Percentiles rank a stretch among this genome's conserved stretches.
These are phyloP conservation scores for Campoletis sonorensis DNA, from an alignment of 1,140 invertebrate species.

Conservation along the genomic window DNA sequence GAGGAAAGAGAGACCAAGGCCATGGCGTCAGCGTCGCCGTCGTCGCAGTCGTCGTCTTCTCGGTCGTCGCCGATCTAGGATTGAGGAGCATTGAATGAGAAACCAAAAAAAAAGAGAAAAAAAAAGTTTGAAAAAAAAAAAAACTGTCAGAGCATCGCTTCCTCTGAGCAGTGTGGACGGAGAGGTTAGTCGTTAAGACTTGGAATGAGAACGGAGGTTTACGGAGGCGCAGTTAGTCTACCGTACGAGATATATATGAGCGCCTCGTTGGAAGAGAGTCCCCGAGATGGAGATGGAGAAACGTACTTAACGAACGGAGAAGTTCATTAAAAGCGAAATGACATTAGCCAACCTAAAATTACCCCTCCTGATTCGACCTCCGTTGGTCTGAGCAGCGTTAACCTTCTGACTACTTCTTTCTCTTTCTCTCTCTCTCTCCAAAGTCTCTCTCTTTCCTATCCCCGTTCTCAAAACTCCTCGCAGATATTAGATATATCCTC, in stretches of 20 bases:
- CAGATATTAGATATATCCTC: slow-evolving; percentile 30
- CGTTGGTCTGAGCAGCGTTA: slow-evolving; percentile 34
- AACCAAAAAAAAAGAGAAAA: background rate
- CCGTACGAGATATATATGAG: slow-evolving; percentile 9
- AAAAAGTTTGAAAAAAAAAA: background rate
- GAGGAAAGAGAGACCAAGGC: slow-evolving; percentile 26
- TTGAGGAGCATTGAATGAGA: slow-evolving; percentile 27
- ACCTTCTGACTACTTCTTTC: slow-evolving; percentile 23
- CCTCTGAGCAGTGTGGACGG: background rate
- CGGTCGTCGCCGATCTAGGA: slow-evolving; percentile 2
- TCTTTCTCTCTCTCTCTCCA: background rate
- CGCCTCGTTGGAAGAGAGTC: slow-evolving; percentile 36
- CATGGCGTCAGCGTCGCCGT: background rate
- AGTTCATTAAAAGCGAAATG: slow-evolving; percentile 77
- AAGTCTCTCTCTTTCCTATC: background rate
- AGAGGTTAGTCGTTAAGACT: background rate
- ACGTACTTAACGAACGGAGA: slow-evolving; percentile 76
- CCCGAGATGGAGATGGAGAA: slow-evolving; percentile 71
- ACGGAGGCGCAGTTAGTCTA: slow-evolving; percentile 39
- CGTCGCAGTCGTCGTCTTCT: background rate
- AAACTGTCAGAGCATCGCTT: slow-evolving; percentile 25
- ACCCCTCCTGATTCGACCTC: slow-evolving; percentile 66
- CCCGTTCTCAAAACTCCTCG: slow-evolving; percentile 9
- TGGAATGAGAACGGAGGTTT: slow-evolving; percentile 28
- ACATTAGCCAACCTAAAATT: slow-evolving; percentile 77